A percentile compares a stretch with the other conserved stretches of the same genome.
phyloP scores from a whole-genome alignment of 2,113 vertebrate genomes.

The Prionailurus viverrinus region DNA sequence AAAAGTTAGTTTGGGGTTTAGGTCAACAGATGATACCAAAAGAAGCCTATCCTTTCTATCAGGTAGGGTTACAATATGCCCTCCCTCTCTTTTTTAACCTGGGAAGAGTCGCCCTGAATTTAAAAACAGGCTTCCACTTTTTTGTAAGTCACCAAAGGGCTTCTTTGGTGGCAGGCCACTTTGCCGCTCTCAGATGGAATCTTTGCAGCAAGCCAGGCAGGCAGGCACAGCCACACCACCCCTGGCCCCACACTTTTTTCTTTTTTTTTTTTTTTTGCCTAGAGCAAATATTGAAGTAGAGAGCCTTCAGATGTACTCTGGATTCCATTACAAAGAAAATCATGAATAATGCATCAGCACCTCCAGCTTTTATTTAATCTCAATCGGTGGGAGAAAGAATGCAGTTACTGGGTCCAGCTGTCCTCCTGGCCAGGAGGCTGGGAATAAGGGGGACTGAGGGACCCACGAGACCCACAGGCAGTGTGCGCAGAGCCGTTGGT shows the following conservation, averaged over 20 bases:
- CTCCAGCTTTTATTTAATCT: slow-evolving; percentile 65
- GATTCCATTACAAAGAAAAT: slow-evolving; percentile 69
- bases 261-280: not conserved
- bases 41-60: not conserved
- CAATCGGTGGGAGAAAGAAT: slow-evolving; percentile 63
- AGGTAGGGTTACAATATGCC: not conserved
- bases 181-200: not conserved
- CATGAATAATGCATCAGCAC: not conserved
- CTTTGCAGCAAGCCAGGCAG: not conserved
- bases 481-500: too few species aligned
- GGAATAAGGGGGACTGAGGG: not conserved
- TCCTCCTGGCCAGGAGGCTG: not conserved
- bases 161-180: not conserved
- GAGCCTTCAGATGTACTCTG: slow-evolving; percentile 51
- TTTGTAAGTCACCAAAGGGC: not conserved
- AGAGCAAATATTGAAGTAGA: not conserved
- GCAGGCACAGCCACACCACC: not conserved
- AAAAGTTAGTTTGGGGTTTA: not conserved
- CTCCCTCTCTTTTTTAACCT: not conserved
- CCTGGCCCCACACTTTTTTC: too few species aligned
- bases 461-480: rapidly evolving
- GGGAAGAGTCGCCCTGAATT: not conserved
- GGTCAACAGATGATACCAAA: not conserved
- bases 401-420: not conserved
- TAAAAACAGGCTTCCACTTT: not conserved